Evolutionary conservation across 2,113 vertebrate species (phyloP), one percentile per base, ranked within the genome.

Genomic region (Pangasianodon hypophthalmus): DNA sequence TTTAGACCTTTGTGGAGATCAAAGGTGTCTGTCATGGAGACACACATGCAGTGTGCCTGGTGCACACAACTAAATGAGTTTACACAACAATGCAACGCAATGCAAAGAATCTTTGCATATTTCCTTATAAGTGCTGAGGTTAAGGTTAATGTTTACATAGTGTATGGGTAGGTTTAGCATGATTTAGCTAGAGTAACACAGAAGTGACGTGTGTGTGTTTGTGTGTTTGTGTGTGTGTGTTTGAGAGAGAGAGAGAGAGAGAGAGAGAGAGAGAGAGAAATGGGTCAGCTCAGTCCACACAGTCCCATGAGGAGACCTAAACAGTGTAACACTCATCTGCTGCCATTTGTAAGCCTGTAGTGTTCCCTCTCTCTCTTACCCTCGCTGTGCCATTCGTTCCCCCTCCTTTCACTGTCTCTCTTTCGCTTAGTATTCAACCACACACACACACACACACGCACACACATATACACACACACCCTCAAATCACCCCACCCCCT

Each of bases 391-490:
- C 67, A 90, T 87, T 87, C 46, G 2, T 56, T 50, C 41, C 69
- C 64, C 29, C 83, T 86, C 75, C 56, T 58, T 56, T 67, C 18
- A 50, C 87, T 85, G 48, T 88, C 90, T 69, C 89, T 29, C 9
- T 79, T 90, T 32, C 18, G 10, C 52, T 60, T 11, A 75, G 54
- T 46, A 80, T 60, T 67, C 69, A 37, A 6, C 44, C 50, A 69
- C 41, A 86, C 91, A 79, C 46, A 90, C 86, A 69, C 41, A 86
- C 91, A 79, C 46, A 90, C 86, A 86, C 90, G 75, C 46, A 90
- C 86, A 62, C 48, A 69, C 41, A 86, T 90, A 79, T 41, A 90
- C 86, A 92, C 91, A 92, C 91, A 79, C 48, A 90, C 86, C 88
- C 92, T 91, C 85, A 90, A 26, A 77, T 88, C 88, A 86, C 64